Evolutionary conservation across 2,113 vertebrate genomes (phyloP), one percentile per base, ranked within the genome.

Genomic region (Brachyhypopomus occidentalis): DNA sequence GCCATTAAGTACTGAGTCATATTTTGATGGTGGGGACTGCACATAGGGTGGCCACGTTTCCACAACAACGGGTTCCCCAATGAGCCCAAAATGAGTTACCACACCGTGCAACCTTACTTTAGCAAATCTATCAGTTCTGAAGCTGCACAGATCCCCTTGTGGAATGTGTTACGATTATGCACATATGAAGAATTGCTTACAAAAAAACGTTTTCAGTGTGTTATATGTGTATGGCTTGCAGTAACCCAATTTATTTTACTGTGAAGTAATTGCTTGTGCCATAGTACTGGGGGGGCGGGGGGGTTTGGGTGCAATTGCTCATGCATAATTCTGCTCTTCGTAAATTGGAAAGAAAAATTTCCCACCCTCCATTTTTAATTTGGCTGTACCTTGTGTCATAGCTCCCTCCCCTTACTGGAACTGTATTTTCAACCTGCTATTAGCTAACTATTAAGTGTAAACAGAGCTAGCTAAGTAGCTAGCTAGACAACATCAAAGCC

Each of bases 41-140:
- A 52, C 23, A 22, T 41, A n/a, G 41, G 36, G 17, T 41, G 67
- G 67, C n/a, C 19, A 70, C 22, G 41, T 70, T 70, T 70, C 67
- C 22, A 41, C 34, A 70, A 20, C 67, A 36, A 70, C 67, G 20
- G 67, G 36, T 70, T 70, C 41, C n/a, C 19, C n/a, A 25, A 38
- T 70, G 36, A 70, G 67, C 34, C 34, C 41, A 41, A 25, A 41
- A 70, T 70, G 34, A 70, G 36, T 34, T 70, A n/a, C 17, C 34
- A n/a, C n/a, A 17, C 67, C 36, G 2, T n/a, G 67, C n/a, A 12
- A 14, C 45, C 12, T 11, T 9, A 48, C 11, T 52, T 52, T 52
- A 52, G 9, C 12, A 52, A 52, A 52, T 52, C 7, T 52, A 14
- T 52, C 11, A 14, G 45, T 41, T 66, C 9, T 62, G 60, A 23